These are phyloP conservation scores for Ochotona curzoniae DNA, from an alignment of 2,113 vertebrate genomes.

Conservation along the genomic window DNA sequence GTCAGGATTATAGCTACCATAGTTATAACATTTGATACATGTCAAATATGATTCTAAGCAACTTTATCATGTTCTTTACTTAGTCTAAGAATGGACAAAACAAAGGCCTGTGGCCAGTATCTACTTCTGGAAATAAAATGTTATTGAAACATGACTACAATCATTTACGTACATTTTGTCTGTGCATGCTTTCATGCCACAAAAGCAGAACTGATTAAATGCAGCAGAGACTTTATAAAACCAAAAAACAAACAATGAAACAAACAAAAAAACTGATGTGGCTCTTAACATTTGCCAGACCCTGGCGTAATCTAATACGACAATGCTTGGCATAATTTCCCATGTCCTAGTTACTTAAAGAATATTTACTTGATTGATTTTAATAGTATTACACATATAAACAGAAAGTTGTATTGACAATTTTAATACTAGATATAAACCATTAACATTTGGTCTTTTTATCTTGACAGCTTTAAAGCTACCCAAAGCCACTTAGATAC, in stretches of 20 bases:
- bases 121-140: conserved; percentile 18
- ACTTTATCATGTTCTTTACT: not conserved
- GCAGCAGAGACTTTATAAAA: not conserved
- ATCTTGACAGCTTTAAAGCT: not conserved
- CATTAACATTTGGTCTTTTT: conserved; percentile 15
- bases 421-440: not conserved
- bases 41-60: not conserved
- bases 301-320: not conserved
- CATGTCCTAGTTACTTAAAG: not conserved
- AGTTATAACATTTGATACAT: not conserved
- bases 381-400: not conserved
- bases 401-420: too few relatives aligned
- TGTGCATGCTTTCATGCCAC: not conserved
- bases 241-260: not conserved
- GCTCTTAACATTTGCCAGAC: not conserved
- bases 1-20: not conserved
- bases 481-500: not conserved
- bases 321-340: not conserved
- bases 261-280: not conserved
- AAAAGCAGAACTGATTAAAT: not conserved
- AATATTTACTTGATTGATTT: conserved; percentile 19
- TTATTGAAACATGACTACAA: not conserved
- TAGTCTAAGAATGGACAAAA: not conserved
- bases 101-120: not conserved
- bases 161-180: not conserved